Evolutionary conservation across 2,888 invertebrate species (phyloP).

Genomic region (Dione juno): DNA sequence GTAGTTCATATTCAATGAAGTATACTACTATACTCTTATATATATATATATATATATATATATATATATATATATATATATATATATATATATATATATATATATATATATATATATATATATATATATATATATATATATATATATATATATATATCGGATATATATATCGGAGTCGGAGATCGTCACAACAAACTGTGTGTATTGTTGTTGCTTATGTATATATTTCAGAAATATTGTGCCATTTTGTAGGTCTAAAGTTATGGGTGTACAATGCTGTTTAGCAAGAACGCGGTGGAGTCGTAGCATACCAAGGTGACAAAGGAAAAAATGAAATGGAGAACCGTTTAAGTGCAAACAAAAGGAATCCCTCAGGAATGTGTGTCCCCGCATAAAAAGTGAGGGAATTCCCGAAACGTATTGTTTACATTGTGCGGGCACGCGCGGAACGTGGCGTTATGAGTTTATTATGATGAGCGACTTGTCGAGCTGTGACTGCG

Average conservation of each 20-base stretch:
- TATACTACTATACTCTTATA: too few relatives aligned
- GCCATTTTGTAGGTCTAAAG: conserved; percentile 10
- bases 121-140: too few relatives aligned
- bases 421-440: conserved; percentile 75
- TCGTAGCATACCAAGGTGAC: conserved; percentile 66
- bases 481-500: conserved; percentile 50
- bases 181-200: too few relatives aligned
- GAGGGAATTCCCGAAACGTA: conserved; percentile 80
- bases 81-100: too few relatives aligned
- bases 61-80: too few relatives aligned
- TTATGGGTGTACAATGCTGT: conserved; percentile 53
- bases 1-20: not conserved
- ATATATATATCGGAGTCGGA: too few relatives aligned
- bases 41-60: too few relatives aligned
- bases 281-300: conserved; percentile 58
- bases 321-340: conserved; percentile 66
- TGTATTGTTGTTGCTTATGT: not conserved
- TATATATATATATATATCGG: too few relatives aligned
- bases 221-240: not conserved
- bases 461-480: conserved; percentile 70
- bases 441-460: conserved; percentile 64
- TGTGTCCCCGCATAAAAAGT: conserved; percentile 75
- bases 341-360: conserved; percentile 75
- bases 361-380: conserved; percentile 83
- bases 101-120: too few relatives aligned